phyloP scores from a whole-genome alignment of 2,797 vertebrate species.

The Myotis planiceps region DNA sequence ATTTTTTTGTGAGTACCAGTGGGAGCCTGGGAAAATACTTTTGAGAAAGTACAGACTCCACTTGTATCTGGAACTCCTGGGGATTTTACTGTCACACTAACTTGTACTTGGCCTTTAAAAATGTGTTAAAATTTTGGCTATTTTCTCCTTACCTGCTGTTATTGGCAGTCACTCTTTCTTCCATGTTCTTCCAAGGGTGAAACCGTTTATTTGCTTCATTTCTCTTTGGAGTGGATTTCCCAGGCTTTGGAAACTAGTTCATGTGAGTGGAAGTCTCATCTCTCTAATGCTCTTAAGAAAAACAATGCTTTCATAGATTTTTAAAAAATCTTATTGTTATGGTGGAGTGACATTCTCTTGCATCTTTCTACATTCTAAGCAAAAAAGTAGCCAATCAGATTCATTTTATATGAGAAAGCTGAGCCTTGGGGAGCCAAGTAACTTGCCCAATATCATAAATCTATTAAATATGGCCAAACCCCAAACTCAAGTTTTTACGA shows the following conservation, averaged over 20 bases:
- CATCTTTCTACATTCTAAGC: not conserved
- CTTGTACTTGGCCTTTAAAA: slow-evolving; percentile 9
- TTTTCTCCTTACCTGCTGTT: slow-evolving; percentile 26
- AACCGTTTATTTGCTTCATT: not conserved
- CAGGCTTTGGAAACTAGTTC: slow-evolving; percentile 44
- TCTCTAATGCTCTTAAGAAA: not conserved
- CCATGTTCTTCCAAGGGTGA: not conserved
- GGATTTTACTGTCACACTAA: slow-evolving; percentile 3
- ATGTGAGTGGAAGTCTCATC: not conserved
- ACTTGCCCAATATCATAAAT: not conserved
- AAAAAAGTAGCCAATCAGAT: not conserved
- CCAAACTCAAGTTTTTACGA: not conserved
- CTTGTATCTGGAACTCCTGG: not conserved
- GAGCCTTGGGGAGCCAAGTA: not conserved
- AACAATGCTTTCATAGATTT: not conserved
- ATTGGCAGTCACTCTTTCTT: slow-evolving; percentile 19
- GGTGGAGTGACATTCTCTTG: not conserved
- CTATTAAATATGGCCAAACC: not conserved
- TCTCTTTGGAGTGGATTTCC: not conserved
- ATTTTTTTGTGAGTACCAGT: not conserved
- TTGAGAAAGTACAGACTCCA: not conserved
- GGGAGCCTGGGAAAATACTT: not conserved
- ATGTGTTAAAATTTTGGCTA: not conserved
- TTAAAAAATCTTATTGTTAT: not conserved
- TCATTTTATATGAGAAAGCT: slow-evolving; percentile 12